These are phyloP conservation scores for Atractosteus spatula DNA, from an alignment of 2,113 vertebrate species.

Conservation along the genomic window DNA sequence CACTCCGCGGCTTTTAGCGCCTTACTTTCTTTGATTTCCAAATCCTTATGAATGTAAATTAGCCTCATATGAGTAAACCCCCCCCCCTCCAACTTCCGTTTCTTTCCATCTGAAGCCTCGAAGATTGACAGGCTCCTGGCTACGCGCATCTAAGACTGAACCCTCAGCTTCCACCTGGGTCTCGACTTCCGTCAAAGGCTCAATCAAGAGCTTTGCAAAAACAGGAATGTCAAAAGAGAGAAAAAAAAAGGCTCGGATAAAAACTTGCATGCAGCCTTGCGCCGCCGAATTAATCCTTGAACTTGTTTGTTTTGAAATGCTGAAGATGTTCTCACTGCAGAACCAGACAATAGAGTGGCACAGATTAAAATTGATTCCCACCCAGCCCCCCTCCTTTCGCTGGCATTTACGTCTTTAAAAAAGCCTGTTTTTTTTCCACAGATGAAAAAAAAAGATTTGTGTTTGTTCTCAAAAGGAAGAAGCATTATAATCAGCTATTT, in stretches of 20 bases:
- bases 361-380: background rate
- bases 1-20: constrained; percentile 25
- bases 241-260: background rate
- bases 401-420: too few species aligned
- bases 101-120: constrained; percentile 12
- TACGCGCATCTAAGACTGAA: background rate
- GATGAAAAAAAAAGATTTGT: background rate
- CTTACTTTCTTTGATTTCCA: constrained; percentile 32
- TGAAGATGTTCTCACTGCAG: constrained; percentile 3
- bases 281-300: background rate
- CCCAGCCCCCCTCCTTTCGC: too few species aligned
- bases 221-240: constrained; percentile 6
- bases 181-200: too few species aligned
- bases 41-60: constrained; percentile 40
- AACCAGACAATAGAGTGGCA: background rate
- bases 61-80: background rate
- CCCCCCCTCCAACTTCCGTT: constrained; percentile 24
- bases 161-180: too few species aligned
- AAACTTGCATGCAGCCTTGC: background rate
- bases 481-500: background rate
- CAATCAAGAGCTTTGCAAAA: too few species aligned
- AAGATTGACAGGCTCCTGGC: constrained; percentile 20
- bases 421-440: too few species aligned
- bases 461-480: background rate
- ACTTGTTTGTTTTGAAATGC: background rate